Evolutionary conservation across 2,113 vertebrate genomes (phyloP), one percentile per base, ranked within the genome.

Genomic region (Nerophis lumbriciformis): DNA sequence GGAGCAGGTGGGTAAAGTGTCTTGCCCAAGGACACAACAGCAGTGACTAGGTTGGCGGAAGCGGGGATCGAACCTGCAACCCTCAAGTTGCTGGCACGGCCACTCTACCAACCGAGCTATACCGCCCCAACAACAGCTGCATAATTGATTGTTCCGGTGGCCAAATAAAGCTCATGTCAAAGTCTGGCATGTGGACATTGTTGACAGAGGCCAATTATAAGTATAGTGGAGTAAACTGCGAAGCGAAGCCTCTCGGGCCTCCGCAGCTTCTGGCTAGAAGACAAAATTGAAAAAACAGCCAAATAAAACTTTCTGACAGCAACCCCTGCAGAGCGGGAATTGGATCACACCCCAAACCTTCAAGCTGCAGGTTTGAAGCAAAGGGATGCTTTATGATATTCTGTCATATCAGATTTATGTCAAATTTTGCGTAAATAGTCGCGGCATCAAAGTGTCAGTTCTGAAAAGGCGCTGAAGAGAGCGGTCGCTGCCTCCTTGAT

Each of bases 201-300:
- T 81, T 87, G 86, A 85, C 85, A 80, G 79, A 66, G 66, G 79
- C 83, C 84, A 87, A 83, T 86, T 86, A 86, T 82, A 83, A 79
- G 80, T 63, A 78, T 44, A 72, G 81, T 63, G 72, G 47, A 70
- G 84, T 65, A 84, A 81, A 84, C 68, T 73, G 76, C 54, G 44
- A 77, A 72, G 72, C 73, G 73, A 73, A 73, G 69, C 80, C 82
- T 75, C 42, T 48, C 48, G 16, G 83, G 77, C 65, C 66, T 52
- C 74, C 79, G 81, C 79, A 86, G 82, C 72, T 83, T 65, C 71
- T 72, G 75, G 81, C 79, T 83, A 76, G 59, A 73, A 68, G 71
- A 74, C 77, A 85, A 85, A 85, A 86, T 82, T 37, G 78, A 84
- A 82, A 84, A 72, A 82, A 78, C 80, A 76, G 73, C 82, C 79